Base-by-base conservation (phyloP, 1,140 invertebrate genomes). In the Gryllus bimaculatus region DNA sequence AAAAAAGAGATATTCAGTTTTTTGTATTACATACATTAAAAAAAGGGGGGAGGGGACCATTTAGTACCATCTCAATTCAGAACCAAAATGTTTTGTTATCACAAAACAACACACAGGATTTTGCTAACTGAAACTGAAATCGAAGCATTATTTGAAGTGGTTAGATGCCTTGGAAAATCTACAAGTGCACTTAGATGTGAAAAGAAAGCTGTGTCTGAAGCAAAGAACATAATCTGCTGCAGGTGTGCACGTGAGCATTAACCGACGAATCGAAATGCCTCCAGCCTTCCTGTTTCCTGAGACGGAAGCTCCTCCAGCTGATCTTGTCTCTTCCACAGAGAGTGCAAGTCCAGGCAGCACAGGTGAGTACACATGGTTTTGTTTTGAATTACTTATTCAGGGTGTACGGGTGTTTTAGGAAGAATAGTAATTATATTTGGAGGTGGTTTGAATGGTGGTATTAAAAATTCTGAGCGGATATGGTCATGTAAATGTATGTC, bases 221-320 rank as follows among this genome's bases (percentile, higher is more conserved):
- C 13, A 8, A 47, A 20, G 10, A 74, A 47, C 79, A 79, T 47
- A 26, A 48, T 7, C 18, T 49, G 13, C 21, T 39, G 75, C 48
- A 39, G 48, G 48, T 20, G 79, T 92, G 39, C 90, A 91, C 82
- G 89, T 92, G 73, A 90, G 90, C 79, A 92, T 92, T 82, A 93
- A 91, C 83, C 87, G 92, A 78, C 87, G 91, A 74, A 95, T 92
- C 82, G 94, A 94, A 85, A 93, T 95, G 91, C 93, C 93, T 49
- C 93, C 93, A 20, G 90, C 92, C 21, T 94, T 93, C 84, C 86
- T 94, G 73, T 94, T 94, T 85, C 92, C 92, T 26, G 93, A 94
- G 86, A 91, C 90, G 82, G 91, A 92, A 82, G 88, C 89, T 77
- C 90, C 89, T 66, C 89, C 89, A 73, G 88, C 89, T 8, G 87